These are phyloP conservation scores for Sigmodon hispidus DNA, from an alignment of 2,113 vertebrate genomes.

Conservation along the genomic window DNA sequence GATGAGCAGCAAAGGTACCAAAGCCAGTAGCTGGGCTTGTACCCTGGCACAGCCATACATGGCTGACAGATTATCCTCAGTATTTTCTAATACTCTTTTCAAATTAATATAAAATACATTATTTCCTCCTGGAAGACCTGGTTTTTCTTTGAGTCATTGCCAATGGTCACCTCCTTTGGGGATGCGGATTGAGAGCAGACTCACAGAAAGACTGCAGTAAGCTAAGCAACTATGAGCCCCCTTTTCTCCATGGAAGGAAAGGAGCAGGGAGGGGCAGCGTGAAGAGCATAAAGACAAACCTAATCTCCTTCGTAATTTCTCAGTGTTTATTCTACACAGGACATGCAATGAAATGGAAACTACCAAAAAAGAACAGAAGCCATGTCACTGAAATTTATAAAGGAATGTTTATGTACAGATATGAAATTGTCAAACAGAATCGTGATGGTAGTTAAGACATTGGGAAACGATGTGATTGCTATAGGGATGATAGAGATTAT, in stretches of 20 bases:
- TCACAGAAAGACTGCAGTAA: neutral
- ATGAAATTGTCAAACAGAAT: neutral
- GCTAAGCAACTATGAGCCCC: neutral
- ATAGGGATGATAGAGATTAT: neutral
- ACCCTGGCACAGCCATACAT: neutral
- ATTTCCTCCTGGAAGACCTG: neutral
- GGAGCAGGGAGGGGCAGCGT: neutral
- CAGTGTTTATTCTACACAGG: neutral
- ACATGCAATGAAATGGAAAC: neutral
- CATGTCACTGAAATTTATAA: neutral
- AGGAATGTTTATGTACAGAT: neutral
- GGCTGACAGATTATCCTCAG: neutral
- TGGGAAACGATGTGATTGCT: neutral
- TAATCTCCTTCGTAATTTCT: neutral
- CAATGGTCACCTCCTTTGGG: neutral
- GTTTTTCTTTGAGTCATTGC: neutral
- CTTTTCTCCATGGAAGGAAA: neutral
- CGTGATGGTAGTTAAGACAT: neutral
- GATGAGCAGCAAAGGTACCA: neutral
- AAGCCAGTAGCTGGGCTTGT: neutral
- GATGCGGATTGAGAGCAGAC: neutral
- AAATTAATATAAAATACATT: constrained; percentile 29
- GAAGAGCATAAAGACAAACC: neutral
- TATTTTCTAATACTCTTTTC: neutral
- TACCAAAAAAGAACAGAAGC: neutral